Conservation (phyloP, 2,113 vertebrate species). For the Nothobranchius furzeri region DNA sequence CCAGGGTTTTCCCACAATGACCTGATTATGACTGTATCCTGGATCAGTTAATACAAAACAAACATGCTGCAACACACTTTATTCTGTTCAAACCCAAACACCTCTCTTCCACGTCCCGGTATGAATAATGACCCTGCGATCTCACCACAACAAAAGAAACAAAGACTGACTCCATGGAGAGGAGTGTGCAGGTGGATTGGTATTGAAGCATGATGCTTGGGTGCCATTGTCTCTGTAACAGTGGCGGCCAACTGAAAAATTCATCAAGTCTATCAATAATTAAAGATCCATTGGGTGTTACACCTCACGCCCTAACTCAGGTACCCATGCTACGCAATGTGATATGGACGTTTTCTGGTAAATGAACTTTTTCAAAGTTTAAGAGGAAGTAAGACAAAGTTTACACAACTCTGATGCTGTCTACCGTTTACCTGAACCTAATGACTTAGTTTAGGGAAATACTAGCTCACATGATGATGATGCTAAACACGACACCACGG, state of each 20-base stretch:
- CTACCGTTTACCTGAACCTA: too few species aligned
- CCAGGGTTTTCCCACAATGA: conserved; percentile 10
- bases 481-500: too few species aligned
- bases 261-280: conserved; percentile 68
- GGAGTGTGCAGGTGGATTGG: conserved; percentile 4
- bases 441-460: too few species aligned
- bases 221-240: conserved; percentile 39
- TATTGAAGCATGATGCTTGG: conserved; percentile 18
- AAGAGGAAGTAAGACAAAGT: neutral
- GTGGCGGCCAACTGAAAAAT: conserved; percentile 55
- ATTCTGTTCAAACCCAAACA: neutral
- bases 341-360: neutral
- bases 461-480: too few species aligned
- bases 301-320: conserved; percentile 12
- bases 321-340: neutral
- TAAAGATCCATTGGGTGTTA: conserved; percentile 64
- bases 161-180: conserved; percentile 19
- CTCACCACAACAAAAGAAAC: conserved; percentile 6
- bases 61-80: neutral
- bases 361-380: neutral
- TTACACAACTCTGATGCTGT: too few species aligned
- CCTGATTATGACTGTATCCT: conserved; percentile 11
- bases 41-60: conserved; percentile 18
- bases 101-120: neutral
- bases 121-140: conserved; percentile 16